phyloP scores from a whole-genome alignment of 2,797 vertebrate species.

The Malacoctenus gilli region DNA sequence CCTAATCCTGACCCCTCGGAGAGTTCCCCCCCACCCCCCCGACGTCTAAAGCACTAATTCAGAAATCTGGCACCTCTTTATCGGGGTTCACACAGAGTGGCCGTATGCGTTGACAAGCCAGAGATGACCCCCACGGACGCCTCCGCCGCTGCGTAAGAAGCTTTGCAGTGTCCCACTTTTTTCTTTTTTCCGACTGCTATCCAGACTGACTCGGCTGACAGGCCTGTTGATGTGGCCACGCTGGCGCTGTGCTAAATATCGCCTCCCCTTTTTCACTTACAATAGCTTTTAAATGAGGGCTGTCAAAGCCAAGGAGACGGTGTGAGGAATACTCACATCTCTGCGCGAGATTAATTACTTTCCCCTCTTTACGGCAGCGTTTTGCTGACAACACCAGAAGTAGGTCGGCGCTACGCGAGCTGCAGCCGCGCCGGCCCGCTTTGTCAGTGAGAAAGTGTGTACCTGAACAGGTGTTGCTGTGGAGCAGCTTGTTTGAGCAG shows the following conservation, averaged over 20 bases:
- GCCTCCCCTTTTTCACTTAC: constrained; percentile 34
- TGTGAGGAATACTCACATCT: constrained; percentile 63
- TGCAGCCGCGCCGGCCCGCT: constrained; percentile 11
- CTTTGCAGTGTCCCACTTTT: constrained; percentile 58
- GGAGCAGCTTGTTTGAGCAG: constrained; percentile 6
- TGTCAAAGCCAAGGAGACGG: constrained; percentile 52
- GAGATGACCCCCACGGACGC: constrained; percentile 18
- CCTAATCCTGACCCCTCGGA: too few relatives aligned
- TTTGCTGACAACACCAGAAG: constrained; percentile 59
- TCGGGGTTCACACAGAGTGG: constrained; percentile 7
- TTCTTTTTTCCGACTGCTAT: constrained; percentile 16
- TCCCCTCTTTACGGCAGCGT: constrained; percentile 24
- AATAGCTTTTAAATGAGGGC: constrained; percentile 50
- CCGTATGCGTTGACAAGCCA: constrained; percentile 22
- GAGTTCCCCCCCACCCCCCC: too few relatives aligned
- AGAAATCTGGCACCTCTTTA: constrained; percentile 11
- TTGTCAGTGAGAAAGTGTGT: constrained; percentile 10
- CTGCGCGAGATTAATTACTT: constrained; percentile 68
- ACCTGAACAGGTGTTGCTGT: constrained; percentile 54
- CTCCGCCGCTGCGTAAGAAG: constrained; percentile 31
- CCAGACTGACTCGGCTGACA: constrained; percentile 31
- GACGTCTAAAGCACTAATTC: not conserved
- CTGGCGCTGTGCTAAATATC: constrained; percentile 72
- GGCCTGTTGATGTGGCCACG: constrained; percentile 51
- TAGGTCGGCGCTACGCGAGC: constrained; percentile 42